Evolutionary conservation across 2,797 vertebrate species (phyloP).

Genomic region (Danionella dracula): DNA sequence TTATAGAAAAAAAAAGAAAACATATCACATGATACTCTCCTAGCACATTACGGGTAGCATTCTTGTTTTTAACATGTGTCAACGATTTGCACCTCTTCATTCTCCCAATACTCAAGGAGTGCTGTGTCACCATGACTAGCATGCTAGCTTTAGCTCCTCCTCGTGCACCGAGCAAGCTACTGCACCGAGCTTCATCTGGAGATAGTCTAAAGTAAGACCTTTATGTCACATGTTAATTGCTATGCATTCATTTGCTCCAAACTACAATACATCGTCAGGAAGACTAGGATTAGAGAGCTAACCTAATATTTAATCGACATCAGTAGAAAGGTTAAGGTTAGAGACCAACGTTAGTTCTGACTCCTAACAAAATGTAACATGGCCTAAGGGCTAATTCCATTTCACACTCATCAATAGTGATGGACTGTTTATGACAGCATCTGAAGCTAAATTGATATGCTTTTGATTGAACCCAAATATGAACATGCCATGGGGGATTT

Average conservation of each 20-base stretch:
- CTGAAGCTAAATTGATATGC: background rate
- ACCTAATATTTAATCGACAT: conserved; percentile 18
- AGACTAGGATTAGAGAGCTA: too few species aligned
- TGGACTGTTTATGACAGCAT: background rate
- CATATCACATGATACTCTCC: too few species aligned
- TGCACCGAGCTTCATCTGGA: background rate
- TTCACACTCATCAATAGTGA: conserved; percentile 27
- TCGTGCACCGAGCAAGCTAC: background rate
- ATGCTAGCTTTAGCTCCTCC: conserved; percentile 24
- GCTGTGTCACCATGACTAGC: conserved; percentile 37
- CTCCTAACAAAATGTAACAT: too few species aligned
- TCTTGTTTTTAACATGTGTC: background rate
- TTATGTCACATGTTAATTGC: conserved; percentile 1
- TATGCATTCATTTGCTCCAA: too few species aligned
- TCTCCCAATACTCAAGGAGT: background rate
- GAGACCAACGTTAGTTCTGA: too few species aligned
- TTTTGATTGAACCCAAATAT: background rate
- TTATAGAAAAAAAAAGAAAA: too few species aligned
- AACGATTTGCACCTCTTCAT: background rate
- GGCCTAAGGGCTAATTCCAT: conserved; percentile 10
- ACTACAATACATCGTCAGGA: too few species aligned
- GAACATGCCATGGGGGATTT: too few species aligned
- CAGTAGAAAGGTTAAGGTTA: conserved; percentile 29
- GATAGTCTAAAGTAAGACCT: background rate
- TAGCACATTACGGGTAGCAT: too few species aligned